Evolutionary conservation across 2,113 vertebrate genomes (phyloP), one percentile per base, ranked within the genome.

Genomic region (Aepyceros melampus): DNA sequence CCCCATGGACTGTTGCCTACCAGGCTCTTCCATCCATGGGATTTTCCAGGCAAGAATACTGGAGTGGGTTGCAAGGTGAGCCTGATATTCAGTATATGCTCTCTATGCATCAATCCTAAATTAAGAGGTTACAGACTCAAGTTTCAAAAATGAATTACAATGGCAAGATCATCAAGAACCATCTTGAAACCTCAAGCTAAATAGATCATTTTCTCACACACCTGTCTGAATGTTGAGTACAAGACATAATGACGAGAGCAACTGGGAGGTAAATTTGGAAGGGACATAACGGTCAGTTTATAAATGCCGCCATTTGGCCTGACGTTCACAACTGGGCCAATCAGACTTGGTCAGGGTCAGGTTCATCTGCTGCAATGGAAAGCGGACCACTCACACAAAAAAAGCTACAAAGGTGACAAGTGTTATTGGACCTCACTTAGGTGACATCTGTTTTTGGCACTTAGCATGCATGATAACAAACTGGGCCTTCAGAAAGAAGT

Each of bases 1-100:
- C n/a, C n/a, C n/a, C n/a, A n/a, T n/a, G n/a, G n/a, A n/a, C n/a
- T n/a, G n/a, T n/a, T n/a, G n/a, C n/a, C n/a, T n/a, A n/a, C n/a
- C n/a, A n/a, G n/a, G n/a, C n/a, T n/a, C n/a, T n/a, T n/a, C n/a
- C n/a, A n/a, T n/a, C n/a, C n/a, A n/a, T n/a, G n/a, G n/a, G n/a
- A n/a, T n/a, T n/a, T n/a, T n/a, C n/a, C n/a, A n/a, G n/a, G n/a
- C n/a, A n/a, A n/a, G n/a, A n/a, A n/a, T n/a, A n/a, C n/a, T n/a
- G n/a, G n/a, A n/a, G n/a, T n/a, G n/a, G n/a, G n/a, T n/a, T n/a
- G n/a, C n/a, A n/a, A n/a, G n/a, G n/a, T n/a, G 67, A 96, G 60
- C 10, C 60, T 95, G n/a, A 86, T 64, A 96, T 95, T 92, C 64
- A 92, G 64, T 81, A 81, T 94, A 53, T 95, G 10, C 12, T 93